Base-by-base conservation (phyloP, 2,888 invertebrate species). In the Mermis nigrescens region DNA sequence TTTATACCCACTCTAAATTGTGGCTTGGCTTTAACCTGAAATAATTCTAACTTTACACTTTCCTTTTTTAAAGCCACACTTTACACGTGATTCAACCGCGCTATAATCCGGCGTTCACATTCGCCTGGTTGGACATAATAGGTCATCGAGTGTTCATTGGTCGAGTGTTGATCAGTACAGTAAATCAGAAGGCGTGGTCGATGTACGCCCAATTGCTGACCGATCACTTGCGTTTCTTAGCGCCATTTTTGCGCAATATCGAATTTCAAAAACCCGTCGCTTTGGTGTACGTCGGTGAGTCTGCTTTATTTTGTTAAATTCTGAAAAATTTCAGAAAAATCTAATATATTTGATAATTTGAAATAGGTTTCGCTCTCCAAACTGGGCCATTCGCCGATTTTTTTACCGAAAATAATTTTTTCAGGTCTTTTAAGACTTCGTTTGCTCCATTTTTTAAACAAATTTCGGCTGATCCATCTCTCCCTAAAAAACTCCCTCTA, bases 111-210 rank as follows among this genome's bases (percentile, higher is more conserved):
- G 92, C 89, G 0, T 99, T 99, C 75, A 86, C 91, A 60, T 98
- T 89, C 74, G 89, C 95, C 1, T 99, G 99, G 98, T 77, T 99
- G 60, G 98, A 99, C 75, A 78, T 99, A 54, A 86, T 99, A 46
- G 91, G 94, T 0, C 95, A 99, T 75, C 81, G 95, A 58, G 85
- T 89, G 0, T 95, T 95, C 75, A 84, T 98, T 70, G 91, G 90
- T 57, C 80, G 90, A 58, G 86, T 95, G 76, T 78, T 95, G 31
- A 89, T 61, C 56, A 46, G 54, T 15, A 60, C 56, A 15, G 56
- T 57, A 1, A 57, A 63, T 27, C 54, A 63, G 1, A 67, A 81
- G 80, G 88, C 89, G 64, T 94, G 94, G 92, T 85, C 86, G 51
- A 86, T 95, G 81, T 99, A 94, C 75, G 89, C 94, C 0, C 92